These are phyloP conservation scores for Bradysia coprophila DNA, from an alignment of 1,140 invertebrate species.

Conservation along the genomic window DNA sequence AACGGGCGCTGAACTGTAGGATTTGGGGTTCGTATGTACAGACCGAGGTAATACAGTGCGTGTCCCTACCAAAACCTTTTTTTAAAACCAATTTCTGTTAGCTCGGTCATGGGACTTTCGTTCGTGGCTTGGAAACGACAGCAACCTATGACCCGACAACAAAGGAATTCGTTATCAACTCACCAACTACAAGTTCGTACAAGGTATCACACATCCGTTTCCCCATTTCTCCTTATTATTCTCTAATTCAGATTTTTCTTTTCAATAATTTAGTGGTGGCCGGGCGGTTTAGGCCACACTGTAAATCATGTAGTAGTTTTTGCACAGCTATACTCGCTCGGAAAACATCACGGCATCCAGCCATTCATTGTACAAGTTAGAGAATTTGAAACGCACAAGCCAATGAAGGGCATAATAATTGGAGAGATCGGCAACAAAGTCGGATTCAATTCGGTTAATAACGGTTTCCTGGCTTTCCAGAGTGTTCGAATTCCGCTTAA, in stretches of 20 bases:
- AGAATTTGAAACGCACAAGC: constrained; percentile 69
- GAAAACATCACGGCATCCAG: constrained; percentile 72
- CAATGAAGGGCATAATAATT: constrained; percentile 70
- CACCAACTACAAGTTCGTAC: constrained; percentile 69
- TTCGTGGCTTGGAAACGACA: constrained; percentile 79
- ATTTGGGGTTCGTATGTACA: constrained; percentile 84
- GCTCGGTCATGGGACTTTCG: constrained; percentile 87
- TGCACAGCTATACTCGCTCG: constrained; percentile 73
- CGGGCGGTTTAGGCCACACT: constrained; percentile 53
- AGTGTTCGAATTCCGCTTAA: constrained; percentile 70
- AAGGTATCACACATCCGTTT: constrained; percentile 55
- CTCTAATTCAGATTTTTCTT: constrained; percentile 4
- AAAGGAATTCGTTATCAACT: constrained; percentile 75
- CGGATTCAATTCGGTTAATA: constrained; percentile 78
- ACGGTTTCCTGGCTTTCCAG: constrained; percentile 75
- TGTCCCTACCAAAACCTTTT: no score
- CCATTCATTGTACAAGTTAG: constrained; percentile 83
- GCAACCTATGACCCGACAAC: constrained; percentile 72
- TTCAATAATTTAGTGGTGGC: not conserved
- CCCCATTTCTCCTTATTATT: constrained; percentile 3
- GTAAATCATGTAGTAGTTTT: constrained; percentile 82
- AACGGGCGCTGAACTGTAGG: constrained; percentile 49
- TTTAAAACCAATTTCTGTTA: no score
- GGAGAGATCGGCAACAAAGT: constrained; percentile 90
- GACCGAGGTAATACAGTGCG: no score